Percentiles rank a stretch among this genome's conserved stretches.
Evolutionary conservation across 2,113 vertebrate genomes (phyloP).

Genomic region (Sebastes schlegelii): DNA sequence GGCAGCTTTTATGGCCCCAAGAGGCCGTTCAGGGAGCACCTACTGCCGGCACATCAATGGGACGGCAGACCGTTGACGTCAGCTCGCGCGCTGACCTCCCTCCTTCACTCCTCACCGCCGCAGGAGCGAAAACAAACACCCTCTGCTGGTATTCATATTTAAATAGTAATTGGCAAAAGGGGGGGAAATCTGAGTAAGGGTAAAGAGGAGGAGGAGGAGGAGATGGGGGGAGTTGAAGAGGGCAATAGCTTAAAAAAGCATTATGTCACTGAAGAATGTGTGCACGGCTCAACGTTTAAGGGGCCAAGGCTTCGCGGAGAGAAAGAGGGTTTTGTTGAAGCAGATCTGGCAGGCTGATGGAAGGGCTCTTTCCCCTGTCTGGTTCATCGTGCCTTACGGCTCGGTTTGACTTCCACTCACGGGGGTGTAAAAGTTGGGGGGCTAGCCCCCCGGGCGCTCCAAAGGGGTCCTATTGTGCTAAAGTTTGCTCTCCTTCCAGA

Average conservation of each 20-base stretch:
- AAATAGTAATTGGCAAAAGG: constrained; percentile 72
- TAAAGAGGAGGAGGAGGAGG: constrained; percentile 16
- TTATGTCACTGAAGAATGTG: constrained; percentile 81
- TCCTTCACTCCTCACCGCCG: constrained; percentile 40
- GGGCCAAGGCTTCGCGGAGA: constrained; percentile 67
- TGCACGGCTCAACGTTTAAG: constrained; percentile 66
- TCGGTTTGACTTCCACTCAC: constrained; percentile 76
- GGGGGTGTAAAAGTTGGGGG: constrained; percentile 66
- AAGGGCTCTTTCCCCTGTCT: constrained; percentile 60
- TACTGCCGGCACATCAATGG: constrained; percentile 61
- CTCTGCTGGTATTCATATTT: constrained; percentile 72
- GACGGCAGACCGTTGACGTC: constrained; percentile 49
- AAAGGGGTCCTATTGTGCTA: constrained; percentile 76
- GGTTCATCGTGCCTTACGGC: constrained; percentile 73
- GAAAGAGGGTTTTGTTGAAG: constrained; percentile 82
- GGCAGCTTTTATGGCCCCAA: constrained; percentile 60
- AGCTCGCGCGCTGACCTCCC: constrained; percentile 41
- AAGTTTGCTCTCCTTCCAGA: constrained; percentile 79
- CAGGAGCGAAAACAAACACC: constrained; percentile 75
- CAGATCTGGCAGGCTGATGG: constrained; percentile 71
- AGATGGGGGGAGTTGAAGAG: constrained; percentile 49
- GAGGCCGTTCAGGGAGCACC: constrained; percentile 70
- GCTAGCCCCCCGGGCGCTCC: constrained; percentile 52
- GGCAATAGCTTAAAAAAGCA: constrained; percentile 81
- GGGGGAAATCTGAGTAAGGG: constrained; percentile 45